phyloP scores from a whole-genome alignment of 2,797 vertebrate genomes.

The Scomberomorus guttatus region DNA sequence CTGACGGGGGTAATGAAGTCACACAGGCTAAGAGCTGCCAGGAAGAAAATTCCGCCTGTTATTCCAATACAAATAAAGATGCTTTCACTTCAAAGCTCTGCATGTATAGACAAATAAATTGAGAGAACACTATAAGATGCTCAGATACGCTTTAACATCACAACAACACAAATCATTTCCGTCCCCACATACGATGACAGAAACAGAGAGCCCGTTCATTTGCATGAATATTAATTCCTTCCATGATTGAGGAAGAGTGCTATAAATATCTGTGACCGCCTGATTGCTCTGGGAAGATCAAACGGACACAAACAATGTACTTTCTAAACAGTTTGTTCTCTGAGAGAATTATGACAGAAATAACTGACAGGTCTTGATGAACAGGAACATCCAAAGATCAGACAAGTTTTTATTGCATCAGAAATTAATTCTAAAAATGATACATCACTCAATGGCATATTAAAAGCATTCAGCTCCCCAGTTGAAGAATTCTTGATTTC shows the following conservation, averaged over 20 bases:
- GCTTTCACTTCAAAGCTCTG: constrained; percentile 47
- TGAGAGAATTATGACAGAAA: constrained; percentile 79
- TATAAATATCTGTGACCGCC: constrained; percentile 82
- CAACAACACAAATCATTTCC: constrained; percentile 65
- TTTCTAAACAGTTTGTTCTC: constrained; percentile 82
- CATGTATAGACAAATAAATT: constrained; percentile 25
- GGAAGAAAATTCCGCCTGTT: constrained; percentile 60
- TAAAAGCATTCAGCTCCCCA: constrained; percentile 74
- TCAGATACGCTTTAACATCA: constrained; percentile 59
- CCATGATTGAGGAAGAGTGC: constrained; percentile 67
- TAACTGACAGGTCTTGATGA: constrained; percentile 82
- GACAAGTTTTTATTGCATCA: constrained; percentile 80
- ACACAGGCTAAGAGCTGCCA: constrained; percentile 65
- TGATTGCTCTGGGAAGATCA: constrained; percentile 75
- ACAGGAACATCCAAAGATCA: constrained; percentile 82
- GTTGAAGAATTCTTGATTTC: constrained; percentile 78
- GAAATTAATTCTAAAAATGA: constrained; percentile 83
- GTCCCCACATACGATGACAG: constrained; percentile 48
- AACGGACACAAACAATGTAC: constrained; percentile 75
- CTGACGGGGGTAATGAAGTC: constrained; percentile 79
- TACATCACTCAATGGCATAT: constrained; percentile 77
- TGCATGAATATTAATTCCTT: constrained; percentile 75
- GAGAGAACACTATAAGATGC: constrained; percentile 46
- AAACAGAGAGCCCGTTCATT: constrained; percentile 68
- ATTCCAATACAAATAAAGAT: constrained; percentile 57